Conservation (phyloP, 2,797 vertebrate species). For the Xenopus petersii region DNA sequence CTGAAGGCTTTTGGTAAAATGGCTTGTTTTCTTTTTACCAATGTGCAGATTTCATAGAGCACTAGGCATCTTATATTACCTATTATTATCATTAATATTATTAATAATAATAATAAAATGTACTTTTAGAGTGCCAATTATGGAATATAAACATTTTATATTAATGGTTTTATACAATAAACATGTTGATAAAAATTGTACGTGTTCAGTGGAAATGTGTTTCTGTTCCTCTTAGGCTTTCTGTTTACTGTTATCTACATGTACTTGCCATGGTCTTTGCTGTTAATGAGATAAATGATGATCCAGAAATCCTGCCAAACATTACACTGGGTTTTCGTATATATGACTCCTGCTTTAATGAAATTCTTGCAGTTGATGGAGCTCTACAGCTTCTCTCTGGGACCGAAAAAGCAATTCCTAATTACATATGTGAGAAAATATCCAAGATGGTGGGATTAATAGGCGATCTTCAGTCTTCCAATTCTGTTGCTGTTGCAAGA, state of each 20-base stretch:
- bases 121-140: too few species aligned
- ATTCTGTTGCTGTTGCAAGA: conserved; percentile 2
- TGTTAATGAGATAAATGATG: conserved; percentile 28
- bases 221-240: conserved; percentile 8
- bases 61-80: too few species aligned
- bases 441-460: background rate
- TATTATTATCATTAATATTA: too few species aligned
- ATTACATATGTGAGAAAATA: conserved; percentile 20
- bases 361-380: conserved; percentile 5
- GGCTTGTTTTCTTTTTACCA: too few species aligned
- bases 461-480: background rate
- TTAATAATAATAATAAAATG: too few species aligned
- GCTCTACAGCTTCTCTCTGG: conserved; percentile 12
- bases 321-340: conserved; percentile 20
- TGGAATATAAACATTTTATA: too few species aligned
- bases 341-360: conserved; percentile 31
- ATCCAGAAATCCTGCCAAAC: conserved; percentile 18
- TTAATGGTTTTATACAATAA: too few species aligned
- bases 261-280: conserved; percentile 21
- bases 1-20: too few species aligned
- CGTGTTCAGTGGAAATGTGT: too few species aligned
- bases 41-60: too few species aligned
- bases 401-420: conserved; percentile 3
- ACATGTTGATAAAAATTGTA: too few species aligned
- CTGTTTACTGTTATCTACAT: conserved; percentile 24